Evolutionary conservation across 2,888 invertebrate genomes (phyloP), one percentile per base, ranked within the genome.

Genomic region (Oithona nana): DNA sequence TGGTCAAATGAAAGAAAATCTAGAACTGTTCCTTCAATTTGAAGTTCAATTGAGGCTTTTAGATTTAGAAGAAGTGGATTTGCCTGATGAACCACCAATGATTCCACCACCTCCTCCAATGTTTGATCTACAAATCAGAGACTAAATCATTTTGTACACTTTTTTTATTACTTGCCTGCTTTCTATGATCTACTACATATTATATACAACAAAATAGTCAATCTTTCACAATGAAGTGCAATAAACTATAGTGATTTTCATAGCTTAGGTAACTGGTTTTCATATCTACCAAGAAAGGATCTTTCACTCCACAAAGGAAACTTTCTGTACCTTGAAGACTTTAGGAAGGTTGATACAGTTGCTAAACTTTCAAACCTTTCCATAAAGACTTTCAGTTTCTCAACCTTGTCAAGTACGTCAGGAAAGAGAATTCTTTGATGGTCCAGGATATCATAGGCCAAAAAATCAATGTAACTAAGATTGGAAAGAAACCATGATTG

Each of bases 31-130:
- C 64, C 75, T 97, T 13, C 88, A 88, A 11, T 93, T 97, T 90
- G 95, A 97, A 72, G 89, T 95, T 63, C 94, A 95, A 74, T 79
- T 97, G 55, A 77, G 93, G 65, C 76, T 97, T 63, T 76, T 97
- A 65, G 94, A 95, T 74, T 88, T 92, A 0, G 94, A 95, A 75
- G 93, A 93, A 4, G 85, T 95, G 62, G 86, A 86, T 67, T 92
- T 94, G 69, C 94, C 94, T 1, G 86, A 89, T 70, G 85, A 88
- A 70, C 88, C 93, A 16, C 95, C 94, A 2, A 81, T 83, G 52
- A 84, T 95, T 70, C 94, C 95, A 0, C 85, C 86, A 59, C 86
- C 88, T 71, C 94, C 95, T 3, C 84, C 88, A 39, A 11, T 16
- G 16, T 39, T 39, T 39, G 39, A 39, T n/a, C n/a, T n/a, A n/a